A percentile compares a stretch with the other conserved stretches of the same genome.
Evolutionary conservation across 2,797 vertebrate genomes (phyloP).

Genomic region (Acanthurus lineatus): DNA sequence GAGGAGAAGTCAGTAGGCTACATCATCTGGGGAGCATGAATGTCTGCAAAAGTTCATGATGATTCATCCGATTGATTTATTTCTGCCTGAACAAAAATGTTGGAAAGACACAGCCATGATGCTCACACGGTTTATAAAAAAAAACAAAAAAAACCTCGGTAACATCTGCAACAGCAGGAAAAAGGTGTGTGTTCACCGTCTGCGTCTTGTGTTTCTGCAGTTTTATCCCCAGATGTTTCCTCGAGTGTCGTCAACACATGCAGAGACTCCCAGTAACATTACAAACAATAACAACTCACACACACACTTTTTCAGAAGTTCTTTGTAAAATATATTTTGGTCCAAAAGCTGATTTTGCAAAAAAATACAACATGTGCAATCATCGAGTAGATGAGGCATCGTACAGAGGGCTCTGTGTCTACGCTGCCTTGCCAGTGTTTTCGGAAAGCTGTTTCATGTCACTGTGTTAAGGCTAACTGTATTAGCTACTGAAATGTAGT

Average conservation of each 20-base stretch:
- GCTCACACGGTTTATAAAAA: no score
- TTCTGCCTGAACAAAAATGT: no score
- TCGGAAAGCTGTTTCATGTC: conserved; percentile 35
- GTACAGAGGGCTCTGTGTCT: conserved; percentile 19
- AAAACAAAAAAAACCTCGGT: no score
- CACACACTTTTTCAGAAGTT: conserved; percentile 59
- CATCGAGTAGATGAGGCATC: conserved; percentile 59
- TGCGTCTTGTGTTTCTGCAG: no score
- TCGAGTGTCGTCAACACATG: no score
- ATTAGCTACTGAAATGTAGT: conserved; percentile 66
- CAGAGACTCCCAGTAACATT: background rate
- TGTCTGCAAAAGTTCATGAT: no score
- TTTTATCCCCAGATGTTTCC: background rate
- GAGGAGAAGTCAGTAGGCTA: no score
- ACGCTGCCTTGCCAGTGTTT: conserved; percentile 35
- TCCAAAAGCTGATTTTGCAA: conserved; percentile 84
- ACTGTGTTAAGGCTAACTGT: conserved; percentile 59
- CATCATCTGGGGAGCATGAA: no score
- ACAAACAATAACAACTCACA: conserved; percentile 36
- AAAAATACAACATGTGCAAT: conserved; percentile 83
- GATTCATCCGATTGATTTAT: no score
- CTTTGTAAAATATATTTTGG: conserved; percentile 87
- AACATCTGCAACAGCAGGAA: no score
- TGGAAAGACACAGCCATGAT: no score
- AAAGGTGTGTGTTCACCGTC: no score